Percentiles rank a stretch among this genome's conserved stretches.
Conservation (phyloP, 2,797 vertebrate species). For the Amphiprion clarkii region DNA sequence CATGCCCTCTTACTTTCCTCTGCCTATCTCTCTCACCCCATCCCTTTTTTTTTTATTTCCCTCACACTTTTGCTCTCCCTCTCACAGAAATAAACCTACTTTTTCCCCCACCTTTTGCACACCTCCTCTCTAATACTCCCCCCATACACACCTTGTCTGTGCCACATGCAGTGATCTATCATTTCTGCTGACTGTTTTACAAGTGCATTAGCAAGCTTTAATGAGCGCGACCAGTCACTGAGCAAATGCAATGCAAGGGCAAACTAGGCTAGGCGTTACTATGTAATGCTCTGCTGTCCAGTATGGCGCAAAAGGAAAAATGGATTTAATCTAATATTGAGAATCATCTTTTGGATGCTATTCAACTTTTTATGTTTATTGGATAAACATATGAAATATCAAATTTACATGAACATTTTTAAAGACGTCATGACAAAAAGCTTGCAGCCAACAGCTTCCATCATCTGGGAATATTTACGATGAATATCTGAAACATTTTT, state of each 20-base stretch:
- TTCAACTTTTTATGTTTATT: constrained; percentile 8
- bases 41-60: constrained; percentile 40
- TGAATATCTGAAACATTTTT: no score
- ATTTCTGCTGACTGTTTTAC: constrained; percentile 98
- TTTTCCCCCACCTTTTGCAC: constrained; percentile 10
- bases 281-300: constrained; percentile 43
- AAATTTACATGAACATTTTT: constrained; percentile 1
- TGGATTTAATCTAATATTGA: constrained; percentile 11
- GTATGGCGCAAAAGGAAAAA: background rate
- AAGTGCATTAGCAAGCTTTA: constrained; percentile 99
- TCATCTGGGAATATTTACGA: background rate
- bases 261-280: constrained; percentile 72
- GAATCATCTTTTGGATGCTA: background rate
- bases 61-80: constrained; percentile 53
- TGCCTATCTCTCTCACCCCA: constrained; percentile 55
- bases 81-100: constrained; percentile 34
- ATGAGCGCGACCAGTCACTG: constrained; percentile 96
- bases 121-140: constrained; percentile 68
- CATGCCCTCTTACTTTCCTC: constrained; percentile 57
- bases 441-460: background rate
- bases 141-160: constrained; percentile 86
- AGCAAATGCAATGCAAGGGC: constrained; percentile 94
- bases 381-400: background rate
- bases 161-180: constrained; percentile 97
- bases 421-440: background rate